phyloP scores from a whole-genome alignment of 2,888 invertebrate genomes.

The Oligia fasciuncula region DNA sequence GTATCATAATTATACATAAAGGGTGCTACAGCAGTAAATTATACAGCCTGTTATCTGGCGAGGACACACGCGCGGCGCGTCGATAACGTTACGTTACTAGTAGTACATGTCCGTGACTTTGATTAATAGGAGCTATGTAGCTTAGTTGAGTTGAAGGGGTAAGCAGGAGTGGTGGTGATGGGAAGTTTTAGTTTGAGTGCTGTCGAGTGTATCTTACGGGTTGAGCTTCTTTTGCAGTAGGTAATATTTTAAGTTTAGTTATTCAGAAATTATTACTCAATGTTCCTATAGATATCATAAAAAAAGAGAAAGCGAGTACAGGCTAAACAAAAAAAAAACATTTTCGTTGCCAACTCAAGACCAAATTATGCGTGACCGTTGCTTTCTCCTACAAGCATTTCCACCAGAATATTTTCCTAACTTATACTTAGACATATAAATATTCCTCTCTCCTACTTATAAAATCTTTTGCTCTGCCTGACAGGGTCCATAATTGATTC shows the following conservation, averaged over 20 bases:
- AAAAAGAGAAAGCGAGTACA: too few relatives aligned
- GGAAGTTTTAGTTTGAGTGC: conserved; percentile 16
- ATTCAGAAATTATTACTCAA: not conserved
- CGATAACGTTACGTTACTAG: conserved; percentile 63
- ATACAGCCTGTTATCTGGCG: conserved; percentile 64
- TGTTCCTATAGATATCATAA: not conserved
- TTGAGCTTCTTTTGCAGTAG: not conserved
- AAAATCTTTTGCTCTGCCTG: too few relatives aligned
- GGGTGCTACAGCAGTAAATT: conserved; percentile 61
- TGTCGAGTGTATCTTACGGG: not conserved
- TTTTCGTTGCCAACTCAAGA: too few relatives aligned
- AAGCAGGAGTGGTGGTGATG: conserved; percentile 9
- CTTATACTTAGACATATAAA: too few relatives aligned
- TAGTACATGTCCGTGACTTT: conserved; percentile 52
- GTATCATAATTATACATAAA: conserved; percentile 54
- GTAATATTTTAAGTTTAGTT: not conserved
- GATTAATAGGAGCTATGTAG: conserved; percentile 55
- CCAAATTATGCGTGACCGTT: too few relatives aligned
- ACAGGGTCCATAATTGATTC: too few relatives aligned
- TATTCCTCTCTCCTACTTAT: too few relatives aligned
- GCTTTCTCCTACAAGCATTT: too few relatives aligned
- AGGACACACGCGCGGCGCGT: conserved; percentile 61
- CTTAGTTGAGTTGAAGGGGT: conserved; percentile 35
- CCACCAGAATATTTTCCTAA: too few relatives aligned
- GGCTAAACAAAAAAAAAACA: too few relatives aligned